Base-by-base conservation (phyloP, 2,797 vertebrate species). In the Luscinia luscinia region DNA sequence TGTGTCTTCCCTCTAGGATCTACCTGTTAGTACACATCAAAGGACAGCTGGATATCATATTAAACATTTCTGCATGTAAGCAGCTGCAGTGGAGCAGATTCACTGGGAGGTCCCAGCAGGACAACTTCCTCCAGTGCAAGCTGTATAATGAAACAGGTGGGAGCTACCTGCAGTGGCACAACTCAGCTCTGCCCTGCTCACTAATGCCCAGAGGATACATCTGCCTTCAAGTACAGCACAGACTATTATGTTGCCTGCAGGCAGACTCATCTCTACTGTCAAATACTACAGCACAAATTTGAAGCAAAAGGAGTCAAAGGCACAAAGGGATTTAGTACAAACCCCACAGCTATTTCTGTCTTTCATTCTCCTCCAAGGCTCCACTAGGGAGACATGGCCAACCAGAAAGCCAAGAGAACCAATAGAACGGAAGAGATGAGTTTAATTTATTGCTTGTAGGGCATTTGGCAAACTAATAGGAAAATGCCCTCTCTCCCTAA, bases 341-440 rank as follows among this genome's bases (percentile, higher is more conserved):
- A 78, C 21, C 41, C 34, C 68, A 6, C 70, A 66, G 67, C 43
- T 82, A 24, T 45, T 92, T 87, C 59, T 89, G 38, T 41, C 15
- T 82, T 43, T 64, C 12, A 1, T 49, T 17, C 15, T 70, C 51
- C 80, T 82, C 72, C 21, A 43, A 64, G 70, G 32, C 69, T 52
- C 27, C 17, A 49, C 54, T 32, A 66, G 17, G 32, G 38, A 59
- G 38, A 43, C 1, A 1, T 26, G 72, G 48, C 34, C 87, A 79
- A 68, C 62, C n/a, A 73, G 38, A 84, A 84, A 82, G 66, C 28
- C 59, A 46, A 34, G 30, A 61, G 10, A 75, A 40, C 28, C 59
- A 46, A 40, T 30, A 58, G 12, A 75, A 40, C 0, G 0, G 48
- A 49, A 74, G 23, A 90, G 48, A 52, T 0, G 0, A 84, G 15